Base-by-base conservation (phyloP, 2,113 vertebrate species). In the Xenotilapia longispinis region DNA sequence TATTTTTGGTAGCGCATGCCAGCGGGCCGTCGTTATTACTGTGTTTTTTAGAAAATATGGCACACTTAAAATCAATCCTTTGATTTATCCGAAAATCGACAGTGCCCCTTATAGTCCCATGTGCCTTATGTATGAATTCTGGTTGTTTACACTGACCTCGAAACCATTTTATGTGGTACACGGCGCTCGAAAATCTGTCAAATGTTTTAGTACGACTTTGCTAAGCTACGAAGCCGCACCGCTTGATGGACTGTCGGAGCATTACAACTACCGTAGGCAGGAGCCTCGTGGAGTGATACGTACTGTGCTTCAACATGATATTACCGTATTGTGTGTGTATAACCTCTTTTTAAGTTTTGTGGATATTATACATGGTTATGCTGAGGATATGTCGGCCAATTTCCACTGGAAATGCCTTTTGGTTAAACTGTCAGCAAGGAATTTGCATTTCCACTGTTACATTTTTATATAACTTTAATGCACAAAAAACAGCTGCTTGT, bases 191-290 rank as follows among this genome's bases (percentile, higher is more conserved):
- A 28, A 28, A 28, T 28, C 26, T 28, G 26, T 28, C 26, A 54
- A 54, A 1, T 55, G 21, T 28, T 28, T 28, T 2, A 28, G 26
- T 28, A 28, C 2, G 26, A 28, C 26, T 40, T 40, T 40, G 38
- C 38, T 40, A 40, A 40, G 40, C 40, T 40, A 40, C 2, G 2
- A 40, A 40, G 1, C 38, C 38, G 1, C 2, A 40, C 38, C 1
- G 38, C 40, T 42, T 42, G 40, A 42, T 42, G 40, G 40, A 13
- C 6, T 42, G 40, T 42, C 2, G 40, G 40, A 42, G 40, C 3
- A 42, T 13, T 42, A 6, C 5, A 0, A 5, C 40, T 42, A 3
- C 0, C 3, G 1, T 42, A 42, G 40, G 0, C 3, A 42, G 2
- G 3, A 42, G 40, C 40, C 40, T 42, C 1, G 12, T 12, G 40